Percentiles rank a stretch among this genome's conserved stretches.
Conservation (phyloP, 2,113 vertebrate species). For the Camarhynchus parvulus region DNA sequence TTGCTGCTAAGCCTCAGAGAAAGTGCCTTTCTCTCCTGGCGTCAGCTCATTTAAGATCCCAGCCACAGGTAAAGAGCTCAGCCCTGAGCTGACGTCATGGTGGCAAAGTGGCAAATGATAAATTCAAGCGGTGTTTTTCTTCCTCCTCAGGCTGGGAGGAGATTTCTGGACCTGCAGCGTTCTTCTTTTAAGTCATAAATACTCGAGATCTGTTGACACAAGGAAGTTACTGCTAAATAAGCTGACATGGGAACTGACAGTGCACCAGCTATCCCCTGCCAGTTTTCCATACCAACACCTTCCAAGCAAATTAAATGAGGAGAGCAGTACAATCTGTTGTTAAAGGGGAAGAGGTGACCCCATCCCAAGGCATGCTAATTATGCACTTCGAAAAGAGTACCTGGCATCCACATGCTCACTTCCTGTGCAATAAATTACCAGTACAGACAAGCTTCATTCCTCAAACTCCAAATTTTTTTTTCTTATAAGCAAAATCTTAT, state of each 20-base stretch:
- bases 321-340: not conserved
- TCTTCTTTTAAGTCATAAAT: not conserved
- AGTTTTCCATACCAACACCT: not conserved
- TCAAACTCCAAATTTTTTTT: not conserved
- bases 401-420: not conserved
- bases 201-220: not conserved
- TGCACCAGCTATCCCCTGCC: not conserved
- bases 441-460: not conserved
- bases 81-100: constrained; percentile 71
- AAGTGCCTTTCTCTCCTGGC: constrained; percentile 23
- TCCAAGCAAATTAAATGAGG: not conserved
- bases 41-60: constrained; percentile 51
- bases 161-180: not conserved
- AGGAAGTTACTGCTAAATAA: constrained; percentile 21
- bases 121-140: not conserved
- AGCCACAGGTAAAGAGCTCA: constrained; percentile 65
- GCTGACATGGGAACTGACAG: not conserved
- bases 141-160: not conserved
- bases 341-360: not conserved
- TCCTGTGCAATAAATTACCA: not conserved
- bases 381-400: not conserved
- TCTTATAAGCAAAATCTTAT: not conserved
- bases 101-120: constrained; percentile 39
- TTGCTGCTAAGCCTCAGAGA: not conserved
- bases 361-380: not conserved